Evolutionary conservation across 1,140 invertebrate species (phyloP), one percentile per base, ranked within the genome.

Genomic region (Yoshiicerus persimilis): DNA sequence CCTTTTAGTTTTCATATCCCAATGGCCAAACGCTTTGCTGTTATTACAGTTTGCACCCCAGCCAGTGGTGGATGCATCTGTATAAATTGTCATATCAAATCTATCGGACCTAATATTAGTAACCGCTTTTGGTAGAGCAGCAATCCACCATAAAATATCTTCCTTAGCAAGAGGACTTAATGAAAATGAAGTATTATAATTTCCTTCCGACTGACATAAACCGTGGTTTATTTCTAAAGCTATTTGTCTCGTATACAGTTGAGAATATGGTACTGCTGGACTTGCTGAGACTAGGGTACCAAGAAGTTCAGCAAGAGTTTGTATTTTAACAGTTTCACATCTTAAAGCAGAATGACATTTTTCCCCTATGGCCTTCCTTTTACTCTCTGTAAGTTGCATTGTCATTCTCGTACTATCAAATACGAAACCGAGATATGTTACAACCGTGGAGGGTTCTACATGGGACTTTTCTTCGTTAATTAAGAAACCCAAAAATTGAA

Each of bases 181-280:
- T 8, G 6, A 13, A 83, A 88, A 75, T 23, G 20, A 20, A 4
- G 1, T 2, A 77, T 77, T 11, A 86, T 32, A 87, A 87, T 85
- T 32, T 10, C 32, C 1, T 9, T n/a, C n/a, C n/a, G 84, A 47
- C 20, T 25, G 20, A 2, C n/a, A 27, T 27, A 90, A 83, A 10
- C 23, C 80, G 0, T 6, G 4, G 6, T 39, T 70, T 0, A 86
- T 66, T 13, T 87, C 84, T 0, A 80, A 38, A 16, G 84, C 87
- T 13, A 90, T 39, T 30, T 88, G 47, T n/a, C 86, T 64, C 2
- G 86, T 90, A 77, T 87, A 88, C n/a, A 90, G 62, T 25, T 27
- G 11, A 10, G 77, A 47, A 85, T 90, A 90, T 34, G 30, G 27
- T 1, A 88, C 30, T 16, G 84, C 89, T 0, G 89, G 87, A 0